phyloP scores from a whole-genome alignment of 2,113 vertebrate species.

The Trinectes maculatus region DNA sequence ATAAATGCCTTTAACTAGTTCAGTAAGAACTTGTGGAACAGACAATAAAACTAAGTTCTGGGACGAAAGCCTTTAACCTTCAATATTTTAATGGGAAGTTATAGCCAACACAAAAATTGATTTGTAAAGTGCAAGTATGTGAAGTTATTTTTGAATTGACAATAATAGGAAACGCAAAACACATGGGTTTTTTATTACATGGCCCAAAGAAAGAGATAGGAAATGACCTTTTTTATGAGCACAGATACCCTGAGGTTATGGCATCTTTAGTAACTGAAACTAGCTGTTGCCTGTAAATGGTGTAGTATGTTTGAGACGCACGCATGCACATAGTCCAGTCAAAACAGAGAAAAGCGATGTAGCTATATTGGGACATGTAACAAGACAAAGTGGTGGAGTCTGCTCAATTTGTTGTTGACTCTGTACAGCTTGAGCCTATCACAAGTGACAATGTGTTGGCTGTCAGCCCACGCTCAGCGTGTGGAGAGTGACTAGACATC shows the following conservation, averaged over 20 bases:
- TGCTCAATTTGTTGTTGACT: constrained; percentile 25
- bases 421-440: constrained; percentile 21
- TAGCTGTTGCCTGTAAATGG: constrained; percentile 34
- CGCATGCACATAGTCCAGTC: constrained; percentile 4
- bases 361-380: constrained; percentile 54
- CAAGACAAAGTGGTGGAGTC: constrained; percentile 46
- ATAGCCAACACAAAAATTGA: too few species aligned
- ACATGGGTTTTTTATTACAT: background rate
- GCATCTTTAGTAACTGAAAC: constrained; percentile 40
- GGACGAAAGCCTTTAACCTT: too few species aligned
- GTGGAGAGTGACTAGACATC: background rate
- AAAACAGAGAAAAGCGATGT: constrained; percentile 27
- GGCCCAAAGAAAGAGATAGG: background rate
- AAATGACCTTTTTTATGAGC: background rate
- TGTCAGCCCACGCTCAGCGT: constrained; percentile 33
- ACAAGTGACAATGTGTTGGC: constrained; percentile 13
- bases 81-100: too few species aligned
- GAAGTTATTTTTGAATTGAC: background rate
- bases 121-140: too few species aligned
- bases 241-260: constrained; percentile 20
- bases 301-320: constrained; percentile 28
- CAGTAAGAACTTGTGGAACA: too few species aligned
- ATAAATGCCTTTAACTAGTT: too few species aligned
- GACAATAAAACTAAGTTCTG: too few species aligned
- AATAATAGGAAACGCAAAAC: background rate